A percentile compares a stretch with the other conserved stretches of the same genome.
Conservation (phyloP, 2,797 vertebrate genomes). For the Cetoscarus ocellatus region DNA sequence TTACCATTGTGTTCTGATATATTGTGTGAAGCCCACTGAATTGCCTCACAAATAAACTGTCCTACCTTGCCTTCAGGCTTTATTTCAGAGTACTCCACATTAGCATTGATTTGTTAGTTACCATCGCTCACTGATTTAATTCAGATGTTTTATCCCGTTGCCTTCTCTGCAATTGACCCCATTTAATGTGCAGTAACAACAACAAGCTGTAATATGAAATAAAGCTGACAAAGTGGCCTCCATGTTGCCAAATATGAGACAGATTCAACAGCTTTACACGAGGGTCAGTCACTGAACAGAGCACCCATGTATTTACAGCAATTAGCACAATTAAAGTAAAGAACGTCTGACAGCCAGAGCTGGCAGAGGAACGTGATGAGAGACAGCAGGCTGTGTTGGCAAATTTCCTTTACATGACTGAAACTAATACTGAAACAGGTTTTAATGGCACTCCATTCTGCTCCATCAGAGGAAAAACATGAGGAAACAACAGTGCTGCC, state of each 20-base stretch:
- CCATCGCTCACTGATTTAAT: not conserved
- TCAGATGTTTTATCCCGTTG: not conserved
- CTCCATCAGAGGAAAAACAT: not conserved
- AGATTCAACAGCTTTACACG: slow-evolving; percentile 53
- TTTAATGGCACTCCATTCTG: not conserved
- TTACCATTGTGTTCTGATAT: no score
- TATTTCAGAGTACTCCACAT: no score
- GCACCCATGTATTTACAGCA: slow-evolving; percentile 60
- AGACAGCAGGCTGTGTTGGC: slow-evolving; percentile 18
- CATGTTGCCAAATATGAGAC: slow-evolving; percentile 52
- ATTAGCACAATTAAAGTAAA: slow-evolving; percentile 64
- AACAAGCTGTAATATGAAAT: slow-evolving; percentile 46
- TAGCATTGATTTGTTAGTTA: not conserved
- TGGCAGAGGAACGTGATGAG: slow-evolving; percentile 19
- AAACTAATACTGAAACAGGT: not conserved
- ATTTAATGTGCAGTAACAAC: slow-evolving; percentile 50
- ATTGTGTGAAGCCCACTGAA: no score
- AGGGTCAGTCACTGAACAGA: slow-evolving; percentile 65
- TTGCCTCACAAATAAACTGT: no score
- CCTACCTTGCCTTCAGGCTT: no score
- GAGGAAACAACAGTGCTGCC: no score
- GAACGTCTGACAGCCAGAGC: slow-evolving; percentile 32
- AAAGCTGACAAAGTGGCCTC: slow-evolving; percentile 35
- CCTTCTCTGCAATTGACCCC: slow-evolving; percentile 41
- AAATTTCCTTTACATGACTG: not conserved